Percentiles rank a stretch among this genome's conserved stretches.
Evolutionary conservation across 2,797 vertebrate species (phyloP).

Genomic region (Remorina albescens): DNA sequence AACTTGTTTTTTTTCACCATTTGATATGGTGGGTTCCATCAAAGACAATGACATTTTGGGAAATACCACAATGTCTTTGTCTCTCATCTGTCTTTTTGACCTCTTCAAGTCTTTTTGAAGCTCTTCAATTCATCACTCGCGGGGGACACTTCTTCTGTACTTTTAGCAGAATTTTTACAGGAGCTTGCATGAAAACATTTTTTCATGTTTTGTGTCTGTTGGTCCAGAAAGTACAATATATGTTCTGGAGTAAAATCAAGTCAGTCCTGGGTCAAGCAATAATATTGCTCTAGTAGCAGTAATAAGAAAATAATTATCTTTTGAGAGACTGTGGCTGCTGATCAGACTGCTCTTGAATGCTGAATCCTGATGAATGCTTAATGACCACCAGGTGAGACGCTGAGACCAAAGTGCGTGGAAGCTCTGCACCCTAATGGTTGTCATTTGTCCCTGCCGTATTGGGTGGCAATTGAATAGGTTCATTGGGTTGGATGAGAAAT

Average conservation of each 20-base stretch:
- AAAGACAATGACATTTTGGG: constrained; percentile 70
- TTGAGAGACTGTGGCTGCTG: constrained; percentile 38
- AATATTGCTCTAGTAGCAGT: constrained; percentile 13
- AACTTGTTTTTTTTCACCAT: constrained; percentile 14
- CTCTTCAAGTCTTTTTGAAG: constrained; percentile 40
- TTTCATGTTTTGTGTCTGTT: background rate
- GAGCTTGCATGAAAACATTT: background rate
- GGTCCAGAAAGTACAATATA: background rate
- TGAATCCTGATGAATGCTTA: constrained; percentile 67
- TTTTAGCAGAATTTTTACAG: background rate
- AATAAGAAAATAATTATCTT: constrained; percentile 63
- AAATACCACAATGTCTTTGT: constrained; percentile 60
- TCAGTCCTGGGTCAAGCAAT: constrained; percentile 21
- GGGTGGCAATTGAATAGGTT: constrained; percentile 73
- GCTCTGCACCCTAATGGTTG: constrained; percentile 73
- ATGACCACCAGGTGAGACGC: constrained; percentile 64
- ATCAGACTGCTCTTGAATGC: constrained; percentile 39
- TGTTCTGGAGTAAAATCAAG: constrained; percentile 1
- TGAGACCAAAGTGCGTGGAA: constrained; percentile 72
- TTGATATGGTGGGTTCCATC: constrained; percentile 41
- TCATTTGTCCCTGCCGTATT: constrained; percentile 82
- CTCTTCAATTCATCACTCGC: background rate
- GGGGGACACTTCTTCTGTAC: background rate
- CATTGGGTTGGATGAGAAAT: constrained; percentile 47
- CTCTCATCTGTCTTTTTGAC: constrained; percentile 46